These are phyloP conservation scores for Meteorus cinctellus DNA, from an alignment of 2,888 invertebrate species.

Conservation along the genomic window DNA sequence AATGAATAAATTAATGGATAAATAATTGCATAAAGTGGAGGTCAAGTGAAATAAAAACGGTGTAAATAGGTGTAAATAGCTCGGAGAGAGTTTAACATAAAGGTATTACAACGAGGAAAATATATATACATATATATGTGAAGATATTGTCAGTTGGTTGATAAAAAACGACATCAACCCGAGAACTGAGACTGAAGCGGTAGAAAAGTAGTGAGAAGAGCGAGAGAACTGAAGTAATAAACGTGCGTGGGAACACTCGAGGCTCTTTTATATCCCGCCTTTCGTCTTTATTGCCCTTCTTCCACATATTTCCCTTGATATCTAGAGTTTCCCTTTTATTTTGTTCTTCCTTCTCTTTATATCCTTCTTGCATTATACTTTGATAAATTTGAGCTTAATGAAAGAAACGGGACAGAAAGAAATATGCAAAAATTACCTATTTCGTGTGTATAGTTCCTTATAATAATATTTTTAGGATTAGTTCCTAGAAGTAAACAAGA, in stretches of 20 bases:
- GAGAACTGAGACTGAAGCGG: not conserved
- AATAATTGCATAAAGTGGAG: constrained; percentile 22
- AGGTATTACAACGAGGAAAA: constrained; percentile 36
- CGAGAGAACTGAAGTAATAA: constrained; percentile 32
- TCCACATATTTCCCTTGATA: not conserved
- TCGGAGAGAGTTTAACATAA: constrained; percentile 19
- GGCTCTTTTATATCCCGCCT: constrained; percentile 9
- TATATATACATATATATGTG: not conserved
- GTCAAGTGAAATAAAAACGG: constrained; percentile 37
- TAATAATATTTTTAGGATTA: constrained; percentile 21
- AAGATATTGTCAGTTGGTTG: constrained; percentile 23
- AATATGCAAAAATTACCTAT: not conserved
- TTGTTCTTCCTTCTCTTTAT: not conserved
- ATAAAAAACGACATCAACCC: constrained; percentile 17
- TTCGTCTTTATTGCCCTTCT: constrained; percentile 6
- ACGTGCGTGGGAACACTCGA: constrained; percentile 15
- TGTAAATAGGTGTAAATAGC: constrained; percentile 64
- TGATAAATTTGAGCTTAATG: not conserved
- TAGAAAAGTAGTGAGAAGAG: constrained; percentile 22
- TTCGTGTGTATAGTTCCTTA: not conserved
- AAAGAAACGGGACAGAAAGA: not conserved
- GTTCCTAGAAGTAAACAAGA: constrained; percentile 41
- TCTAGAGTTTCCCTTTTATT: not conserved
- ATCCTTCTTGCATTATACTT: not conserved
- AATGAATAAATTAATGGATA: constrained; percentile 18